Evolutionary conservation across 2,113 vertebrate species (phyloP).

Genomic region (Petrocephalus microphthalmus): DNA sequence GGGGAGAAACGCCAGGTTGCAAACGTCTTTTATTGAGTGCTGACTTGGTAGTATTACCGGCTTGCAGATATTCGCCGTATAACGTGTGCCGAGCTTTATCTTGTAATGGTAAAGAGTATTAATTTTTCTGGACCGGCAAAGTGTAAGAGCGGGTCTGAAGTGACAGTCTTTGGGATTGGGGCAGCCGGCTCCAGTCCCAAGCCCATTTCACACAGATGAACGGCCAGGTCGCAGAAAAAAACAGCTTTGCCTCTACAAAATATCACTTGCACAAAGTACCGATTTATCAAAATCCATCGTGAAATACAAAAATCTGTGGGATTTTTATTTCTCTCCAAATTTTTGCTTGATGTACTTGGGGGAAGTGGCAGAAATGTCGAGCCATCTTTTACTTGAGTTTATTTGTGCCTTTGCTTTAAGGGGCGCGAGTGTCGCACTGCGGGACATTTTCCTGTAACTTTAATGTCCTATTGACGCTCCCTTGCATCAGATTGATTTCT

Average conservation of each 20-base stretch:
- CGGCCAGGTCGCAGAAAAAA: slow-evolving; percentile 24
- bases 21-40: slow-evolving; percentile 77
- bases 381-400: not conserved
- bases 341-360: slow-evolving; percentile 44
- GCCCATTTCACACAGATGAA: slow-evolving; percentile 54
- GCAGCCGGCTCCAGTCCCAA: slow-evolving; percentile 52
- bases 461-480: slow-evolving; percentile 27
- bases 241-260: slow-evolving; percentile 50
- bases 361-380: not conserved
- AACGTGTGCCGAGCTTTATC: slow-evolving; percentile 72
- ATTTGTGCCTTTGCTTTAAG: not conserved
- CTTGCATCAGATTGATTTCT: slow-evolving; percentile 7
- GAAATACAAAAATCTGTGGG: slow-evolving; percentile 45
- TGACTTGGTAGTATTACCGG: slow-evolving; percentile 71
- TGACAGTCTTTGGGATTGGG: slow-evolving; percentile 69
- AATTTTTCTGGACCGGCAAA: slow-evolving; percentile 62
- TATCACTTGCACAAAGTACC: slow-evolving; percentile 42
- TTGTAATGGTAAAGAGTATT: slow-evolving; percentile 74
- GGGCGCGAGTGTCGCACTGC: not conserved
- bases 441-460: not conserved
- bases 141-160: slow-evolving; percentile 59
- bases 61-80: slow-evolving; percentile 67
- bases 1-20: slow-evolving; percentile 70
- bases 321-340: slow-evolving; percentile 50
- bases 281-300: slow-evolving; percentile 62